These are phyloP conservation scores for Laothoe populi DNA, from an alignment of 2,888 invertebrate species.

Conservation along the genomic window DNA sequence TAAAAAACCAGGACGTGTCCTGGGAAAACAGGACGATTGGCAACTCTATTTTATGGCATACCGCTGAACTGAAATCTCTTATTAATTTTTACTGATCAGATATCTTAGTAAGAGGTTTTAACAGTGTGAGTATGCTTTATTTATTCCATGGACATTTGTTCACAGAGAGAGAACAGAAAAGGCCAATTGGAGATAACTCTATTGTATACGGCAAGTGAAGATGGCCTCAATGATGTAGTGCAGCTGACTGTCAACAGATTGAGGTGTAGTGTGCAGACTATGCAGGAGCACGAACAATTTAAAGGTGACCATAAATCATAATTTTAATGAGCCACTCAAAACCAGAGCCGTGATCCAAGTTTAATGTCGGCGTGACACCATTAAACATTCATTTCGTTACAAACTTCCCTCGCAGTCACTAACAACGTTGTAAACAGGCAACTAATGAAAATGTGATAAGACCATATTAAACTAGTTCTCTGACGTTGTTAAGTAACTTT, in stretches of 20 bases:
- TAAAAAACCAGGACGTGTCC: too few species aligned
- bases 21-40: too few species aligned
- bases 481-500: not conserved
- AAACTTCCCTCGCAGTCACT: conserved; percentile 1
- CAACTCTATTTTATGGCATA: too few species aligned
- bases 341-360: not conserved
- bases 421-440: not conserved
- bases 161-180: conserved; percentile 87
- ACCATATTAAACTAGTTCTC: not conserved
- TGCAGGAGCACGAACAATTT: conserved; percentile 88
- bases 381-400: not conserved
- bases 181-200: conserved; percentile 88
- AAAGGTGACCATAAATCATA: conserved; percentile 77
- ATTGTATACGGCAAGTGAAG: conserved; percentile 87
- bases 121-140: not conserved
- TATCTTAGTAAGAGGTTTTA: too few species aligned
- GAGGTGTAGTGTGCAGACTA: conserved; percentile 88
- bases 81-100: not conserved
- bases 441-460: conserved; percentile 10
- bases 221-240: conserved; percentile 86
- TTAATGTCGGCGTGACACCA: conserved; percentile 5
- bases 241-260: conserved; percentile 86
- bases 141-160: conserved; percentile 7
- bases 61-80: not conserved
- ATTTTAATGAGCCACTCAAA: conserved; percentile 6